Base-by-base conservation (phyloP, 2,113 vertebrate species). In the Anarrhichthys ocellatus region DNA sequence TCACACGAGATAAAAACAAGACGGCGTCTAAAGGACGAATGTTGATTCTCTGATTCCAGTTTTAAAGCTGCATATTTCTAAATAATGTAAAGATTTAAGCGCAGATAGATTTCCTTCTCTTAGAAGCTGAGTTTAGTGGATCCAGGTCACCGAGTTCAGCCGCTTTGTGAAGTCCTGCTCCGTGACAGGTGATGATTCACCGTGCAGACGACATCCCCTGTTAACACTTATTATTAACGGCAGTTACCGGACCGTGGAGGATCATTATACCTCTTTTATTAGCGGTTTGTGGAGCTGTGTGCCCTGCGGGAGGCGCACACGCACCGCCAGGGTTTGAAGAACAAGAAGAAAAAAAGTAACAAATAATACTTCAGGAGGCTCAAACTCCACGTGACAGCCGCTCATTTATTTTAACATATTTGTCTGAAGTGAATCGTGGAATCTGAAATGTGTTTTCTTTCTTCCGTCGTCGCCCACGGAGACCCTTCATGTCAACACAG, bases 301-400 rank as follows among this genome's bases (percentile, higher is more conserved):
- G 2, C 3, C 88, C 93, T 36, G 84, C 36, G 64, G 93, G 91
- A 48, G 93, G 90, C 90, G 87, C 79, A 74, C 80, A 48, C 5
- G 65, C 36, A 71, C 78, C 62, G 17, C 66, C 56, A n/a, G 22
- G 38, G 44, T 75, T 24, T 56, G 22, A 5, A 38, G 77, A 9
- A 38, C 7, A 20, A 2, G 36, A 66, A 34, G 32, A 34, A 4
- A 6, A 34, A 34, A 18, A 36, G 42, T 9, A 9, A 18, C 14
- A 20, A 14, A 22, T 20, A 1, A 34, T 34, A 34, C 6, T 6
- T 34, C 34, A 34, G 34, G 11, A 67, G 34, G 9, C 38, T 6
- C 32, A n/a, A 22, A 36, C 24, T 34, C 29, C 27, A 8, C n/a
- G 61, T 72, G 69, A 78, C 87, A 46, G 63, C 34, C 34, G 34